phyloP scores from a whole-genome alignment of 2,888 invertebrate genomes.

The Rhimphoctona megacephalus region DNA sequence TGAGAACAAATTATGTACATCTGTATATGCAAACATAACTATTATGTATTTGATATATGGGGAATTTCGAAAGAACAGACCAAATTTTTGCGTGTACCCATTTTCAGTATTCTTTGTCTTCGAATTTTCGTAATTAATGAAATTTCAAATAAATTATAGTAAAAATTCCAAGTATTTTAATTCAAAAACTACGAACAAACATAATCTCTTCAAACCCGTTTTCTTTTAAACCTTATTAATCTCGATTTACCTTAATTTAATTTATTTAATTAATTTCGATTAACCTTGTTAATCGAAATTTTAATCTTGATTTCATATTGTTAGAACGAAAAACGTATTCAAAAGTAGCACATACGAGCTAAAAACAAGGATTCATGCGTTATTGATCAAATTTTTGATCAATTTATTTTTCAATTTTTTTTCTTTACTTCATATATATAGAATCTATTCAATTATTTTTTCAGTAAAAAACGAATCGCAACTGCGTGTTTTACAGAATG shows the following conservation, averaged over 20 bases:
- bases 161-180: not conserved
- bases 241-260: too few relatives aligned
- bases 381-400: too few relatives aligned
- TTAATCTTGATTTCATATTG: not conserved
- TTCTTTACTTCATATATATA: not conserved
- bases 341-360: not conserved
- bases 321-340: not conserved
- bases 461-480: not conserved
- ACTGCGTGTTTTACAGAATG: too few relatives aligned
- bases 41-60: slow-evolving; percentile 4
- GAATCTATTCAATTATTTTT: not conserved
- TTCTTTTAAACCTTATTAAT: too few relatives aligned
- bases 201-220: not conserved
- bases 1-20: slow-evolving; percentile 31
- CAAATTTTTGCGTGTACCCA: not conserved
- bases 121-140: not conserved
- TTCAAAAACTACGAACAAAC: not conserved
- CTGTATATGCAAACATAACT: not conserved
- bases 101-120: not conserved
- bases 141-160: not conserved
- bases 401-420: not conserved
- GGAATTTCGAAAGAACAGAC: not conserved
- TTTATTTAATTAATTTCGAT: too few relatives aligned
- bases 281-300: not conserved
- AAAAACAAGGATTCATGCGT: too few relatives aligned